Evolutionary conservation across 2,113 vertebrate genomes (phyloP).

Genomic region (Cheilinus undulatus): DNA sequence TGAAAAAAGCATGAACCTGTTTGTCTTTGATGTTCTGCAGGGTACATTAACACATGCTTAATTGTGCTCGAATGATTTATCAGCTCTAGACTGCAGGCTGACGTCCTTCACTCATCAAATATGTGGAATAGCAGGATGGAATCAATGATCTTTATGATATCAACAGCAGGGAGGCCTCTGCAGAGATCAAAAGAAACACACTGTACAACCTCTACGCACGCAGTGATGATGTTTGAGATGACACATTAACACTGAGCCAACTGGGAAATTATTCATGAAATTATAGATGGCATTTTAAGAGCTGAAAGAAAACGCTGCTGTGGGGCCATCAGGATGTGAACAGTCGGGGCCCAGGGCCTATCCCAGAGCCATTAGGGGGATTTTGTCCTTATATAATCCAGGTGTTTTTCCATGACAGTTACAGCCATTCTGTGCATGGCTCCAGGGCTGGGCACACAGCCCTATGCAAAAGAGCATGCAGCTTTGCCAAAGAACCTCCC

Average conservation of each 20-base stretch:
- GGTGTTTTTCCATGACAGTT: slow-evolving; percentile 88
- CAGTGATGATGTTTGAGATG: too few relatives aligned
- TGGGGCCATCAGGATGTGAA: not conserved
- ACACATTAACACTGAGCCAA: too few relatives aligned
- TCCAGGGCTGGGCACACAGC: slow-evolving; percentile 80
- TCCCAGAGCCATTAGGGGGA: slow-evolving; percentile 29
- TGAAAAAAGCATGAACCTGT: not conserved
- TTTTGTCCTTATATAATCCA: slow-evolving; percentile 83
- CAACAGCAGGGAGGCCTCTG: not conserved
- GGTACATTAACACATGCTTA: not conserved
- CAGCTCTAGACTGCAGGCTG: not conserved
- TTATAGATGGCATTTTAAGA: not conserved
- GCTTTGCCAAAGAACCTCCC: slow-evolving; percentile 74
- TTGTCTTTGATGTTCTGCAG: not conserved
- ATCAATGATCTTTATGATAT: not conserved
- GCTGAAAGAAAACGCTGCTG: slow-evolving; percentile 1
- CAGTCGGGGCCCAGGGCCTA: not conserved
- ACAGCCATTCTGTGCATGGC: slow-evolving; percentile 73
- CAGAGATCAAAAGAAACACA: slow-evolving; percentile 6
- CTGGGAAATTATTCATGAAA: not conserved
- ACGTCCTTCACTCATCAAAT: not conserved
- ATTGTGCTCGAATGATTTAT: not conserved
- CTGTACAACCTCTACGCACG: not conserved
- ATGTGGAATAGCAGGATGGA: not conserved
- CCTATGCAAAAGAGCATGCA: slow-evolving; percentile 82